Conservation (phyloP, 2,888 invertebrate genomes). For the Philereme transversata region DNA sequence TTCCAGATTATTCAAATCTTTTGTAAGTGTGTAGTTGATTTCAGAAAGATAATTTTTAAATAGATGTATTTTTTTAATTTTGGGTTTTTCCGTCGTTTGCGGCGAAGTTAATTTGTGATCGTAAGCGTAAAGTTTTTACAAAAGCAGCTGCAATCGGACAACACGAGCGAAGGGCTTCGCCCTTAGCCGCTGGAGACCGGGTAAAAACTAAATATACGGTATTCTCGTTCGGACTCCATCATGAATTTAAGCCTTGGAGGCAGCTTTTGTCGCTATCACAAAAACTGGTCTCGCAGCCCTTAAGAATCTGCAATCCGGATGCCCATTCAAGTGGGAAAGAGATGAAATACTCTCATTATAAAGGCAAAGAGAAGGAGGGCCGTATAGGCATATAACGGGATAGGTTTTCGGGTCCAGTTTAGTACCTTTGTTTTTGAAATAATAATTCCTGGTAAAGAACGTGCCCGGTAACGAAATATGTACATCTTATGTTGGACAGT, state of each 20-base stretch:
- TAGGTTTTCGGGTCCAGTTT: conserved; percentile 51
- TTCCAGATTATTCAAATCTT: too few species aligned
- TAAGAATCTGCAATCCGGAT: conserved; percentile 65
- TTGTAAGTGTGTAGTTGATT: too few species aligned
- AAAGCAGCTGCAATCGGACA: conserved; percentile 30
- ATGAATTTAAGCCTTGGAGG: conserved; percentile 38
- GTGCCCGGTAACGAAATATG: conserved; percentile 35
- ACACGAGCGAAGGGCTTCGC: conserved; percentile 25
- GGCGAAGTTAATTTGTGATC: neutral
- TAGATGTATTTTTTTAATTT: neutral
- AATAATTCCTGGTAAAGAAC: conserved; percentile 58
- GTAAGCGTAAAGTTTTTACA: conserved; percentile 14
- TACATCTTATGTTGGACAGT: conserved; percentile 47
- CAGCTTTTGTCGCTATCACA: conserved; percentile 45
- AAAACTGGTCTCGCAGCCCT: conserved; percentile 71
- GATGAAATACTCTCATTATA: conserved; percentile 45
- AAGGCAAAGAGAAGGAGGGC: conserved; percentile 50
- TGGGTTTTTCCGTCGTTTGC: neutral
- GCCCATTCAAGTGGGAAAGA: conserved; percentile 73
- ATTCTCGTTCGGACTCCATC: conserved; percentile 37
- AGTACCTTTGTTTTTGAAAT: conserved; percentile 56
- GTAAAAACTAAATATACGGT: conserved; percentile 35
- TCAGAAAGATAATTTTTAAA: too few species aligned
- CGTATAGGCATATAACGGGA: conserved; percentile 68
- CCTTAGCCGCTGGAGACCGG: conserved; percentile 11